Base-by-base conservation (phyloP, 1,140 invertebrate species). In the Babylonia areolata region DNA sequence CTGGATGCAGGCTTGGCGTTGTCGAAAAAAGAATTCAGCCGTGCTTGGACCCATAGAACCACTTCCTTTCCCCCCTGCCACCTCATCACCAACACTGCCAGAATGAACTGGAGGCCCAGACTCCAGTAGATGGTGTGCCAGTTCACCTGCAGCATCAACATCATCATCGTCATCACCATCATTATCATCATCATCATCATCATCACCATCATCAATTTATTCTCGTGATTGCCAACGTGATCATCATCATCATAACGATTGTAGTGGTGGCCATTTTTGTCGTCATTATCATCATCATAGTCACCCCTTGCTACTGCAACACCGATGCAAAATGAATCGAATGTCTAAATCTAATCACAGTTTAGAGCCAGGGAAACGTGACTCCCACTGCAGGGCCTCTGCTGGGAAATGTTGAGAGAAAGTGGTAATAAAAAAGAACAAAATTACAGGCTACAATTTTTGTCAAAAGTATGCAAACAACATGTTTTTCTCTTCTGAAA, bases 11-110 rank as follows among this genome's bases (percentile, higher is more conserved):
- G 46, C 46, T 51, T 51, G 46, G 46, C 9, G 46, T 51, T 51
- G 46, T 9, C 95, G 39, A 99, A 93, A 92, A 99, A 99, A 0
- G 95, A 96, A 28, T 96, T 95, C 1, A 96, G 92, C 87, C 95
- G 90, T 83, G 96, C 94, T 2, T 97, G 97, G 75, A 98, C 92
- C 91, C 97, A 98, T 85, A 96, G 92, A 80, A 99, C 96, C 31
- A 97, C 96, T 0, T 94, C 91, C 64, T 96, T 95, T 0, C 98
- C 98, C 33, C 96, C 94, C 1, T 95, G 91, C 97, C 97, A 98
- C 89, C 97, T 95, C 79, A 99, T 96, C 82, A 97, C 97, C 3
- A 98, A 88, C 0, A 99, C 89, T 0, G 97, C 98, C 84, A 99
- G 96, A 0, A 96, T 51, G 91, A 99, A 97, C 95, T 99, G 98